A percentile compares a stretch with the other conserved stretches of the same genome.
phyloP scores from a whole-genome alignment of 2,797 vertebrate species.

The Erithacus rubecula region DNA sequence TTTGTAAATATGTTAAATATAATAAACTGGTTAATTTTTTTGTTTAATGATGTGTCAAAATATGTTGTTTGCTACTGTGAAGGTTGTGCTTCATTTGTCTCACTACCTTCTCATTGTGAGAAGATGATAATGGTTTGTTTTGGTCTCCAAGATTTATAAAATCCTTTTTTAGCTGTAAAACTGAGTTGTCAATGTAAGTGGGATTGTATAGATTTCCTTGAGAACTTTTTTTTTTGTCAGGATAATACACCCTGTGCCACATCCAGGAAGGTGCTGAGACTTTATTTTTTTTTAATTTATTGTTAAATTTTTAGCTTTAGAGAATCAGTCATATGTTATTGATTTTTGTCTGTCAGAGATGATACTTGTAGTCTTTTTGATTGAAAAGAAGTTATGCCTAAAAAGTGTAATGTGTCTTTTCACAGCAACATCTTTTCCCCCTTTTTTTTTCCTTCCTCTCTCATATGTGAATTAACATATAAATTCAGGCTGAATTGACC shows the following conservation, averaged over 20 bases:
- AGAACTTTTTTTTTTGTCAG: neutral
- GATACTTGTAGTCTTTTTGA: neutral
- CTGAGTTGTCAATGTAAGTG: neutral
- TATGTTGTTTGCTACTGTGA: neutral
- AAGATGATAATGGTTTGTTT: neutral
- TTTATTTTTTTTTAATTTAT: neutral
- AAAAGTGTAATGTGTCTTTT: neutral
- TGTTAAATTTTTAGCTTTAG: neutral
- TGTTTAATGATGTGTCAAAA: conserved; percentile 39
- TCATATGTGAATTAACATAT: neutral
- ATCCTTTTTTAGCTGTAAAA: neutral
- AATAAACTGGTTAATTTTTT: conserved; percentile 73
- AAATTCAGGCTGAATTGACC: neutral
- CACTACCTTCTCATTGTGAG: neutral
- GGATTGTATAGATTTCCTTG: neutral
- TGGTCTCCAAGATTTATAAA: neutral
- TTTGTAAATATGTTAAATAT: conserved; percentile 81
- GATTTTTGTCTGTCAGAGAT: neutral
- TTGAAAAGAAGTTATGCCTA: neutral
- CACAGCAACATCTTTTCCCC: neutral
- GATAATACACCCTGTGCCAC: neutral
- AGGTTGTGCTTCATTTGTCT: neutral
- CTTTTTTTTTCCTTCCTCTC: neutral
- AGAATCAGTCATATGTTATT: neutral
- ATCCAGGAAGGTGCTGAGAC: neutral